Percentiles rank a stretch among this genome's conserved stretches.
Conservation (phyloP, 2,797 vertebrate genomes). For the Balearica regulorum region DNA sequence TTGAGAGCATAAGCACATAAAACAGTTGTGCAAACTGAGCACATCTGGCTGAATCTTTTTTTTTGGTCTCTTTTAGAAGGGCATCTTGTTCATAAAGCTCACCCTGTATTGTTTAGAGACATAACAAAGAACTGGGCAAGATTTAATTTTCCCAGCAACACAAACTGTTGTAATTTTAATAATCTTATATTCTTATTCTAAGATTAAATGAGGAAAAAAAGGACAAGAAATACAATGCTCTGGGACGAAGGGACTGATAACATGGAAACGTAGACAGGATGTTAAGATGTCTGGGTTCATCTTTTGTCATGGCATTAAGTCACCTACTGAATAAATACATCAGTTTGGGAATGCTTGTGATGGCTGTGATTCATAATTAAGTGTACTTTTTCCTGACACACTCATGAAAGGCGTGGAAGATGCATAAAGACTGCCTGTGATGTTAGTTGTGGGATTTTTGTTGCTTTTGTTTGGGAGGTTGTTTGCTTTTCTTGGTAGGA, state of each 20-base stretch:
- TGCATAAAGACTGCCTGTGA: background rate
- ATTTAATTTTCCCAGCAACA: background rate
- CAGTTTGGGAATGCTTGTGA: background rate
- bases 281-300: background rate
- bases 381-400: background rate
- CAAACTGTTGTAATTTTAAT: background rate
- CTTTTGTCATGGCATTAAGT: background rate
- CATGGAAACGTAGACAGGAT: background rate
- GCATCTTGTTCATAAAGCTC: background rate
- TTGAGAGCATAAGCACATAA: background rate
- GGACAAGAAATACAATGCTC: background rate
- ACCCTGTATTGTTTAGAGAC: background rate
- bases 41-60: background rate
- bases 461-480: background rate
- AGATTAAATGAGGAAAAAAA: background rate
- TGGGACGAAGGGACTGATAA: background rate
- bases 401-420: background rate
- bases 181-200: background rate
- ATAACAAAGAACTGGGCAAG: background rate
- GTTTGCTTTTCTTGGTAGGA: background rate
- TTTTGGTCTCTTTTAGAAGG: background rate
- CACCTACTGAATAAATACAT: background rate
- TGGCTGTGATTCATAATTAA: background rate
- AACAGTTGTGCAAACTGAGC: slow-evolving; percentile 2
- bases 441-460: background rate